phyloP scores from a whole-genome alignment of 2,888 invertebrate species.

The Bugulina stolonifera region DNA sequence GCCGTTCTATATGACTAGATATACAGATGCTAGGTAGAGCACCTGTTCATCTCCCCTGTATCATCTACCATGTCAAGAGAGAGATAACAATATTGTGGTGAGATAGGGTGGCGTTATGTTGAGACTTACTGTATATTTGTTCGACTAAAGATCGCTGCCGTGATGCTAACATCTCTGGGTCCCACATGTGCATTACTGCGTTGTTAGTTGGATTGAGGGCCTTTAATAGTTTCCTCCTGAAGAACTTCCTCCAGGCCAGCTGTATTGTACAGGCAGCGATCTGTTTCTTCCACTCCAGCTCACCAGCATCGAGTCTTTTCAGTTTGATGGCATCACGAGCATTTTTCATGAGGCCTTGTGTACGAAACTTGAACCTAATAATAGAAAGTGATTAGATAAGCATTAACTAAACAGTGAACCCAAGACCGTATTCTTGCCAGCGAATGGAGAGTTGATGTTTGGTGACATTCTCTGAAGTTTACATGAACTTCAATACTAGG shows the following conservation, averaged over 20 bases:
- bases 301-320: constrained; percentile 39
- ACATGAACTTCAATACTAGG: no score
- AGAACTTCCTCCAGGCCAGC: constrained; percentile 46
- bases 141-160: constrained; percentile 41
- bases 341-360: constrained; percentile 36
- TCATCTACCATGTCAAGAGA: no score
- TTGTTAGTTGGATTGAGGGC: constrained; percentile 38
- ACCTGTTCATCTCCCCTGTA: no score
- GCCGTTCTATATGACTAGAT: no score
- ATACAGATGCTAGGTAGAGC: no score
- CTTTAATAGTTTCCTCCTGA: constrained; percentile 39
- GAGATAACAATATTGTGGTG: no score
- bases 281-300: constrained; percentile 42
- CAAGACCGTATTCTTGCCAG: no score
- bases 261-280: constrained; percentile 48
- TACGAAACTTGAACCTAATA: constrained; percentile 28
- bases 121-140: constrained; percentile 42
- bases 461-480: no score
- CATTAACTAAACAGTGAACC: no score
- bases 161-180: constrained; percentile 42
- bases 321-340: constrained; percentile 38
- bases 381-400: neutral
- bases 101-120: no score
- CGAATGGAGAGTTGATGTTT: no score
- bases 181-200: constrained; percentile 41